Base-by-base conservation (phyloP, 2,113 vertebrate genomes). In the Gopherus evgoodei region DNA sequence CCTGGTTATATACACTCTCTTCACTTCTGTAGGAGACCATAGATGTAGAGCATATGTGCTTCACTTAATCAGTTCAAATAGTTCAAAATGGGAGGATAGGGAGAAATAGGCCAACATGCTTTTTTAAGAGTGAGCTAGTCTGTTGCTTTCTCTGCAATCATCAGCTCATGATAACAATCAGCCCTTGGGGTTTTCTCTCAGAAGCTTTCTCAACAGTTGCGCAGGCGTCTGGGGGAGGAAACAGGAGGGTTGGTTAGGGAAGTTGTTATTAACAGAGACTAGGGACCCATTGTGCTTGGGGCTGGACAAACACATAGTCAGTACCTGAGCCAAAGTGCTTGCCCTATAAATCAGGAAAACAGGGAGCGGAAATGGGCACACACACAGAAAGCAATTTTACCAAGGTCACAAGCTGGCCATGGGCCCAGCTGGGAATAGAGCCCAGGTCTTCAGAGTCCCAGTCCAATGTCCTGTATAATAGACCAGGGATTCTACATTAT, bases 401-500 rank as follows among this genome's bases (percentile, higher is more conserved):
- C 44, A 44, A 50, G 81, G 44, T 79, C 27, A 49, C 72, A 75
- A 1, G 1, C 49, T 82, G 53, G 35, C 13, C 9, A 49, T 12
- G 5, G 27, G 8, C 24, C 38, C 78, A 11, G 31, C 56, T 86
- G 87, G 75, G 49, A 57, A 62, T 10, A 38, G 42, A 38, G 35
- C 13, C 4, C 47, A 69, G 25, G 21, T 75, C 17, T 95, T 75
- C 54, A 91, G 35, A 59, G 90, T 25, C n/a, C 13, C 16, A 17
- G 8, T 76, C 76, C 86, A 72, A 47, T 79, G 76, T 22, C 38
- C 38, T 59, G 5, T 35, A 50, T 2, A 85, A 1, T 3, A 84
- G 50, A 78, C 35, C 5, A 6, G 5, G 0, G 27, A 1, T 82
- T 42, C 11, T 54, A 31, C 31, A 11, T 38, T 4, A 53, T 2